Evolutionary conservation across 2,888 invertebrate genomes (phyloP).

Genomic region (Disparrhopalites patrizii): DNA sequence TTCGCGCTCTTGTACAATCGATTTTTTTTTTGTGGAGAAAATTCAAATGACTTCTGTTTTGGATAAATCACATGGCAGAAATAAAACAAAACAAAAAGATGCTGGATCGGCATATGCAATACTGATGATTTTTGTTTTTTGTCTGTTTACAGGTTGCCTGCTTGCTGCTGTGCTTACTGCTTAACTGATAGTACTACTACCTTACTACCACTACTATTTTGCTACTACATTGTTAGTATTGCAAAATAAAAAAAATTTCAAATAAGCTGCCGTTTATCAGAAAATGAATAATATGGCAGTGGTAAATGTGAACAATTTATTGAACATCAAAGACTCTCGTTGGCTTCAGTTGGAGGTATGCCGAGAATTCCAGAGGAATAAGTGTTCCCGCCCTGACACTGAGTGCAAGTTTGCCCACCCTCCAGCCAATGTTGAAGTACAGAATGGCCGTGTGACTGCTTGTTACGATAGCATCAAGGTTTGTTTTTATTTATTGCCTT

Average conservation of each 20-base stretch:
- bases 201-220: no score
- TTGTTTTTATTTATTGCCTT: no score
- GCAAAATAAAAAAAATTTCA: no score
- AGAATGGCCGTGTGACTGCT: conserved; percentile 99
- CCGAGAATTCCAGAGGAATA: conserved; percentile 99
- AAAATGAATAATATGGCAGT: conserved; percentile 62
- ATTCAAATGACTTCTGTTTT: no score
- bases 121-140: background rate
- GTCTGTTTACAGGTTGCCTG: conserved; percentile 5
- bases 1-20: no score
- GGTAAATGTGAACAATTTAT: conserved; percentile 94
- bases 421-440: conserved; percentile 98
- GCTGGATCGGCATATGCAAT: no score
- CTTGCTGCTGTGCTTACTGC: conserved; percentile 9
- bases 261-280: background rate
- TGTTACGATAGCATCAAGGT: conserved; percentile 99
- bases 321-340: conserved; percentile 98
- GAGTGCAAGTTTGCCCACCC: conserved; percentile 99
- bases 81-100: no score
- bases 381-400: conserved; percentile 97
- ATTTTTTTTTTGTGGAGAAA: no score
- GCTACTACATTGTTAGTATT: no score
- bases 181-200: no score
- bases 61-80: no score
- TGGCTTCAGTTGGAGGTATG: conserved; percentile 99